Base-by-base conservation (phyloP, 2,797 vertebrate species). In the Podarcis lilfordi region DNA sequence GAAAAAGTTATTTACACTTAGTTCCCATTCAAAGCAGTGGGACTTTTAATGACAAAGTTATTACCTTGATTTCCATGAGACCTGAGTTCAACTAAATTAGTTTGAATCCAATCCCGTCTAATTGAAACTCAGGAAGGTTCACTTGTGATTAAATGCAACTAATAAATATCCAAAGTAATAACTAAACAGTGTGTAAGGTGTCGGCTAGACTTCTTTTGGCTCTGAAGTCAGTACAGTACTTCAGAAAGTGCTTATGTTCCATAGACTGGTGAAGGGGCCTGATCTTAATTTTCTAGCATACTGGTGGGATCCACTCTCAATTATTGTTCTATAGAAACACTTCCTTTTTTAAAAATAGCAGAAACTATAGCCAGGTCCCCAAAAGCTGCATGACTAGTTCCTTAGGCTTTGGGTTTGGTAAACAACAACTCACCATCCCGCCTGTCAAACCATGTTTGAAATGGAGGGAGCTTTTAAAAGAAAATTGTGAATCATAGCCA, bases 221-320 rank as follows among this genome's bases (percentile, higher is more conserved):
- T 88, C 17, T 77, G 43, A 71, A 69, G 5, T 45, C 64, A 77
- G 15, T 43, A 43, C 43, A 43, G 43, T 5, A 68, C 23, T 90
- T 23, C 88, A 79, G 40, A 88, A 94, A 91, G 81, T 82, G 19
- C 59, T 88, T 77, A 66, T 92, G 43, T 37, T 91, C 2, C 32
- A 23, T 75, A 79, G 9, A 72, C 29, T 83, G 40, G 8, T 80
- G 90, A 79, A 11, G 86, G 64, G 15, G 19, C 4, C 80, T 11
- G 74, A 5, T 13, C 27, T 66, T 82, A 81, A 43, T 69, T 91
- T 89, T 80, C 45, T 59, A n/a, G 71, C 87, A 61, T 84, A 89
- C 86, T 91, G 19, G 13, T 84, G 40, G 27, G 82, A 78, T 59
- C 86, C 50, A 27, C 29, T 87, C 17, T 84, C 90, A 29, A 2